These are phyloP conservation scores for Pachydiplax longipennis DNA, from an alignment of 2,888 invertebrate genomes.

Conservation along the genomic window DNA sequence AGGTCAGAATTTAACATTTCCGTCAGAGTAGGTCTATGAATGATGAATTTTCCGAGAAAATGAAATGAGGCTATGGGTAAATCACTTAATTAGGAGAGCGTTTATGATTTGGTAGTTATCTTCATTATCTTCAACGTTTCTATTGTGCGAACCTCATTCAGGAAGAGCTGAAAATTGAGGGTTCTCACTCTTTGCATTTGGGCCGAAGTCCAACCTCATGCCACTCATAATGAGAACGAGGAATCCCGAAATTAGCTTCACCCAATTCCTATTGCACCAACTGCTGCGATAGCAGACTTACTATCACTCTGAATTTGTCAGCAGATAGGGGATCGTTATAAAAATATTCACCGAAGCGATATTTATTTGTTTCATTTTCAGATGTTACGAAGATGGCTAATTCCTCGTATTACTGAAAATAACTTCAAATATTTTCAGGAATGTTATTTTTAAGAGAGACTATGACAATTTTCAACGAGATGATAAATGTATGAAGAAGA, in stretches of 20 bases:
- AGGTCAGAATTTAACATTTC: conserved; percentile 11
- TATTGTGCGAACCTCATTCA: background rate
- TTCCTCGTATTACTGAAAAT: too few relatives aligned
- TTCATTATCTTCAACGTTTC: background rate
- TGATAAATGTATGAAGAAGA: too few relatives aligned
- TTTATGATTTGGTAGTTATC: background rate
- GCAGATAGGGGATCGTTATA: background rate
- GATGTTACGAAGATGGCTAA: too few relatives aligned
- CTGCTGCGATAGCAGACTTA: background rate
- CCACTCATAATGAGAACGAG: background rate
- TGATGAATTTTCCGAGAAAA: background rate
- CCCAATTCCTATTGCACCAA: background rate
- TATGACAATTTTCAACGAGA: too few relatives aligned
- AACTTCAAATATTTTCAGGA: too few relatives aligned
- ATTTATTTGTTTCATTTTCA: too few relatives aligned
- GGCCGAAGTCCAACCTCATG: background rate
- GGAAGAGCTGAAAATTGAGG: background rate
- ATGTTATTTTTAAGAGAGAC: too few relatives aligned
- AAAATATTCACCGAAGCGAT: too few relatives aligned
- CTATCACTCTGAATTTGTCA: background rate
- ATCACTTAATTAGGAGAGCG: background rate
- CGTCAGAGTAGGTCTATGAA: background rate
- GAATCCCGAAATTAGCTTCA: background rate
- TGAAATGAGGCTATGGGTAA: background rate
- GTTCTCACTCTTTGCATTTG: background rate